A percentile compares a stretch with the other conserved stretches of the same genome.
phyloP scores from a whole-genome alignment of 2,113 vertebrate genomes.

The Craseonycteris thonglongyai region DNA sequence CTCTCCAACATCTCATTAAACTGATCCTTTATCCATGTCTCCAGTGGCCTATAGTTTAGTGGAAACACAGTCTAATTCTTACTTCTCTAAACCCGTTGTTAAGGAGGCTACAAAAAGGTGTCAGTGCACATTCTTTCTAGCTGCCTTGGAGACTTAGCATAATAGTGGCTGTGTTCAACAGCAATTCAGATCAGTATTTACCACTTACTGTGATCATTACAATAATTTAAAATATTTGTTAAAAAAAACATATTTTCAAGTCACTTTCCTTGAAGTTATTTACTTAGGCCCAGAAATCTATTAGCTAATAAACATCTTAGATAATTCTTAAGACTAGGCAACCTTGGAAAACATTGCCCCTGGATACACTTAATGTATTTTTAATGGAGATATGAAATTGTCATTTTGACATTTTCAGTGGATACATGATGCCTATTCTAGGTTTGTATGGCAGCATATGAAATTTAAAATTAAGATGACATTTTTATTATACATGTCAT shows the following conservation, averaged over 20 bases:
- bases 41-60: no score
- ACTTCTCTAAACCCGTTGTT: no score
- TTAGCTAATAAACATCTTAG: background rate
- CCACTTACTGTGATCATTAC: background rate
- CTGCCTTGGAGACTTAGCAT: no score
- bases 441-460: background rate
- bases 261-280: background rate
- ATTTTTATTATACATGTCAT: background rate
- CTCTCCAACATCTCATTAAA: no score
- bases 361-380: background rate
- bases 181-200: background rate
- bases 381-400: background rate
- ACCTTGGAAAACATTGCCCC: background rate
- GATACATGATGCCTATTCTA: background rate
- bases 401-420: background rate
- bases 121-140: no score
- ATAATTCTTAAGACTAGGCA: background rate
- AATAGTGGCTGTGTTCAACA: no score
- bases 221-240: background rate
- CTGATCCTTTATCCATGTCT: no score
- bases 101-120: no score
- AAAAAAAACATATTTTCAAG: background rate
- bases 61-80: no score
- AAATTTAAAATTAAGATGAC: background rate
- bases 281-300: background rate